phyloP scores from a whole-genome alignment of 2,888 invertebrate species.

The Protophormia terraenovae region DNA sequence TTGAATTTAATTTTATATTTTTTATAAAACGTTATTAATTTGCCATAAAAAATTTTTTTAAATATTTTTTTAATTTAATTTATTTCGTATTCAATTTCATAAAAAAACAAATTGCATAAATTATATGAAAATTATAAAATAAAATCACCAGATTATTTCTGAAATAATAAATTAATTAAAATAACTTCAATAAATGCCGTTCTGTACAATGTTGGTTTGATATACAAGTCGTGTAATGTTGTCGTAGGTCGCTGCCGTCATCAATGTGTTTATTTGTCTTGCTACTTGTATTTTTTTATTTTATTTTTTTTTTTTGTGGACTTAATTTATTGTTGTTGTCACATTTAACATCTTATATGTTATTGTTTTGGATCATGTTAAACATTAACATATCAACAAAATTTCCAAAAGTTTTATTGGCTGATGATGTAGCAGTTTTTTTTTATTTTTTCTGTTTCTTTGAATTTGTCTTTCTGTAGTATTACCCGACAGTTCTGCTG shows the following conservation, averaged over 20 bases:
- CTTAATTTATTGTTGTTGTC: conserved; percentile 1
- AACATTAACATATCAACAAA: not conserved
- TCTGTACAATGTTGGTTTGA: not conserved
- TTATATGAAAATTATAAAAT: not conserved
- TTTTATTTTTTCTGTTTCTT: conserved; percentile 5
- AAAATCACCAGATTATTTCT: not conserved
- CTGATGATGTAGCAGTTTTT: not conserved
- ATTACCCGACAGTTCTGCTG: too few relatives aligned
- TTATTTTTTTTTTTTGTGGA: not conserved
- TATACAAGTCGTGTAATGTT: conserved; percentile 5
- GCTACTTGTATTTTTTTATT: not conserved
- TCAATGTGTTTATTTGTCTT: not conserved
- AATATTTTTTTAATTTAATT: too few relatives aligned
- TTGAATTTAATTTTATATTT: too few relatives aligned
- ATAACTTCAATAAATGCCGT: not conserved
- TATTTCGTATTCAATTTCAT: too few relatives aligned
- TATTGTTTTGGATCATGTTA: conserved; percentile 3
- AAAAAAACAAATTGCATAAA: not conserved
- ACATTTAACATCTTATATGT: not conserved
- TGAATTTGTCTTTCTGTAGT: too few relatives aligned
- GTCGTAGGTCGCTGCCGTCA: conserved; percentile 33
- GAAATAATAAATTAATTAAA: not conserved
- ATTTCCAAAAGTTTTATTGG: conserved; percentile 19
- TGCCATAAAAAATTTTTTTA: too few relatives aligned
- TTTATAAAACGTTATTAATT: too few relatives aligned